Evolutionary conservation across 2,113 vertebrate genomes (phyloP).

Genomic region (Cyprinodon variegatus): DNA sequence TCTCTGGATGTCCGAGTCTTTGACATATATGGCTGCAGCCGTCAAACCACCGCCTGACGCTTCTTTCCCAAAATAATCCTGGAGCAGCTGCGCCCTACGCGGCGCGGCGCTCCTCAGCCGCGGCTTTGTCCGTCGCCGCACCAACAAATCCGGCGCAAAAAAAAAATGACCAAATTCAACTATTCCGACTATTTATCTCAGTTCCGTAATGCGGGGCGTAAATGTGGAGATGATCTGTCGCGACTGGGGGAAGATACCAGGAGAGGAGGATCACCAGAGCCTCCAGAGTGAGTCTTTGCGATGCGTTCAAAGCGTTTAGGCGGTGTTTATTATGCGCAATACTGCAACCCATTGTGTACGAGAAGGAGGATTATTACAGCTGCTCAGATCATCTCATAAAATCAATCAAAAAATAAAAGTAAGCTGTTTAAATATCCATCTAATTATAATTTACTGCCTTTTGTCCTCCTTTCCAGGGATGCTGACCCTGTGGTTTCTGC

Average conservation of each 20-base stretch:
- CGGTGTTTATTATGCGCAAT: background rate
- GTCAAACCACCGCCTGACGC: slow-evolving; percentile 81
- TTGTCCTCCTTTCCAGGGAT: slow-evolving; percentile 44
- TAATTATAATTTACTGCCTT: background rate
- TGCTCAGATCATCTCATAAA: background rate
- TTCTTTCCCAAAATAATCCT: slow-evolving; percentile 90
- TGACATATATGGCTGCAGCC: slow-evolving; percentile 91
- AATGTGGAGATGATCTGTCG: slow-evolving; percentile 24
- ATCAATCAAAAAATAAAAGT: background rate
- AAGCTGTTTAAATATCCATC: background rate
- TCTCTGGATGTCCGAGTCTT: slow-evolving; percentile 34
- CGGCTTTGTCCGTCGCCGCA: background rate
- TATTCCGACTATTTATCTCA: slow-evolving; percentile 92
- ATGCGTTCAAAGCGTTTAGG: background rate
- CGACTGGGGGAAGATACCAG: slow-evolving; percentile 35
- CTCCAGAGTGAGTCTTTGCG: slow-evolving; percentile 85
- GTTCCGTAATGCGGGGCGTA: slow-evolving; percentile 83
- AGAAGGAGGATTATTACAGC: background rate
- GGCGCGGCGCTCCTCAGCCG: slow-evolving; percentile 69
- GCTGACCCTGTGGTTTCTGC: slow-evolving; percentile 62
- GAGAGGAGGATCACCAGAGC: slow-evolving; percentile 67
- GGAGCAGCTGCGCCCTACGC: slow-evolving; percentile 85
- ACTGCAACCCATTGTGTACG: background rate
- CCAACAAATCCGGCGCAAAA: slow-evolving; percentile 12
- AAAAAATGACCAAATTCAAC: slow-evolving; percentile 89